phyloP scores from a whole-genome alignment of 2,888 invertebrate genomes.

The Coleophora deauratella region DNA sequence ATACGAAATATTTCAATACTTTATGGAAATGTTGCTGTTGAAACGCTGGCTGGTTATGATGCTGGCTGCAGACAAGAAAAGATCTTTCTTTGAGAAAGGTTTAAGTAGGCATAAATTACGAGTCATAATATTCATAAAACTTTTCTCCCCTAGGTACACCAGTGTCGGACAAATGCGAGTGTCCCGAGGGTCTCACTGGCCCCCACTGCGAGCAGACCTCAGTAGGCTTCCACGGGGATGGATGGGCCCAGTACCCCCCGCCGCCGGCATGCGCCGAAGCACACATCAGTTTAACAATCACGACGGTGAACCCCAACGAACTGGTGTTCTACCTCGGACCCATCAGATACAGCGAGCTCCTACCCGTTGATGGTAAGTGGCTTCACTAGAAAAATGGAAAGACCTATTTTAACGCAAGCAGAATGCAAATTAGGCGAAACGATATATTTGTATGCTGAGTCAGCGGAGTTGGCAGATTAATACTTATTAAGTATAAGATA shows the following conservation, averaged over 20 bases:
- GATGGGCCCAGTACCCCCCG: slow-evolving; percentile 94
- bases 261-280: slow-evolving; percentile 91
- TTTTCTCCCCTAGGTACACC: slow-evolving; percentile 52
- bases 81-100: no score
- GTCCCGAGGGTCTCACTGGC: slow-evolving; percentile 85
- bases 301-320: slow-evolving; percentile 83
- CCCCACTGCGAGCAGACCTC: slow-evolving; percentile 93
- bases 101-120: no score
- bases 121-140: not conserved
- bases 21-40: no score
- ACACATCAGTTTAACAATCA: slow-evolving; percentile 85
- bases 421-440: no score
- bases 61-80: no score
- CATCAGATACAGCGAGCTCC: slow-evolving; percentile 74
- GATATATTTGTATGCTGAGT: no score
- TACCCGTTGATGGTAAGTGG: slow-evolving; percentile 76
- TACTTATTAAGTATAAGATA: no score
- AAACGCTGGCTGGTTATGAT: no score
- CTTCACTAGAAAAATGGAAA: not conserved
- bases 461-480: no score
- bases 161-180: slow-evolving; percentile 83
- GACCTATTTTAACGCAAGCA: no score
- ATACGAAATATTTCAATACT: no score
- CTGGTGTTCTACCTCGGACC: slow-evolving; percentile 95
- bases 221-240: slow-evolving; percentile 91